Evolutionary conservation across 1,140 invertebrate genomes (phyloP).

Genomic region (Drosophila teissieri): DNA sequence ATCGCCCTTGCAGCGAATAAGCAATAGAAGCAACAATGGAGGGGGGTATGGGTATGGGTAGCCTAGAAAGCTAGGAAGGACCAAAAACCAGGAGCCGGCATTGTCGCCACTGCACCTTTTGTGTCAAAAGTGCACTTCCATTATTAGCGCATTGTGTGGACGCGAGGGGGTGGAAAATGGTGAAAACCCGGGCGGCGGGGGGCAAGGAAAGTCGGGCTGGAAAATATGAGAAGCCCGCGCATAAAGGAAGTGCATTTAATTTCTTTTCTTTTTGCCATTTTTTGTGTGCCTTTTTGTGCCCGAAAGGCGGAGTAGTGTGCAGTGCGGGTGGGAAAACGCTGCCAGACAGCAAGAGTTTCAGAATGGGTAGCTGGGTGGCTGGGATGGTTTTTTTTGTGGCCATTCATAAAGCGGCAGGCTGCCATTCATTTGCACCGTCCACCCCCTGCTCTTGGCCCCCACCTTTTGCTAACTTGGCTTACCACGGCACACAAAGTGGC

Average conservation of each 20-base stretch:
- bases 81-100: constrained; percentile 25
- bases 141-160: constrained; percentile 74
- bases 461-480: constrained; percentile 44
- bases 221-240: constrained; percentile 65
- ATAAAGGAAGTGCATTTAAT: constrained; percentile 83
- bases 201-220: constrained; percentile 7
- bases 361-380: constrained; percentile 12
- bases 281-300: not conserved
- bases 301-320: not conserved
- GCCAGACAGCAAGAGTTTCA: constrained; percentile 18
- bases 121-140: constrained; percentile 81
- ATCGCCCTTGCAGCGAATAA: constrained; percentile 77
- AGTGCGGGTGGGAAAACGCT: not conserved
- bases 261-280: constrained; percentile 61
- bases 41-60: not conserved
- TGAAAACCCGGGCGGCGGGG: not conserved
- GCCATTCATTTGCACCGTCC: constrained; percentile 44
- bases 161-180: not conserved
- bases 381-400: constrained; percentile 42
- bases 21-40: constrained; percentile 66
- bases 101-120: constrained; percentile 78
- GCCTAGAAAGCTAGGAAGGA: not conserved
- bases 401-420: constrained; percentile 70
- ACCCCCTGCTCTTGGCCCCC: not conserved
- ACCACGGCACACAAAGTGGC: constrained; percentile 62